Evolutionary conservation across 2,113 vertebrate genomes (phyloP).

Genomic region (Lepisosteus osseus): DNA sequence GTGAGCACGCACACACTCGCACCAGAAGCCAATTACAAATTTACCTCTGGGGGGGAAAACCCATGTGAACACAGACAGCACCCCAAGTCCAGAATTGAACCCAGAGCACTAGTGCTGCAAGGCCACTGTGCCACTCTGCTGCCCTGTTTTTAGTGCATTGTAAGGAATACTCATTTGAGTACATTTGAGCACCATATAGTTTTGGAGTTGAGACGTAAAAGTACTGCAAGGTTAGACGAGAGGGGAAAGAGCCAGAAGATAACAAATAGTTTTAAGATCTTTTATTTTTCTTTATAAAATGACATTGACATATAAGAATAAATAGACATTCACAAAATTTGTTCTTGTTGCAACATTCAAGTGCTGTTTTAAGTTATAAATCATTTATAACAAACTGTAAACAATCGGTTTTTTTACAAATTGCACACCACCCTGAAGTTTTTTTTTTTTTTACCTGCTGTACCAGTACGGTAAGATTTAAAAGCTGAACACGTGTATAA

Average conservation of each 20-base stretch:
- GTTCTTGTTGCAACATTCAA: conserved; percentile 56
- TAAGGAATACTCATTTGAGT: too few species aligned
- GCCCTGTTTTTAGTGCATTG: too few species aligned
- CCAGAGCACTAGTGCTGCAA: too few species aligned
- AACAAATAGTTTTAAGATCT: conserved; percentile 21
- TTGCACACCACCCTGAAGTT: conserved; percentile 31
- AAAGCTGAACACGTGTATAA: conserved; percentile 45
- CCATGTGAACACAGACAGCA: too few species aligned
- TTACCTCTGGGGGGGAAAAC: too few species aligned
- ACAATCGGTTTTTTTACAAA: conserved; percentile 38
- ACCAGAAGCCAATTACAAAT: too few species aligned
- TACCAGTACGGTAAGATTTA: conserved; percentile 39
- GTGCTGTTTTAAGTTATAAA: conserved; percentile 43
- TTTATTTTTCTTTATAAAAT: conserved; percentile 47
- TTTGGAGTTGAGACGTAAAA: conserved; percentile 1
- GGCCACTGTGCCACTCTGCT: too few species aligned
- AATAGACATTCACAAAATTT: conserved; percentile 64
- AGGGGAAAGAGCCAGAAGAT: neutral
- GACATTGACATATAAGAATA: conserved; percentile 52
- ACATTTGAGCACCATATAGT: too few species aligned
- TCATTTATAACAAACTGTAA: conserved; percentile 53
- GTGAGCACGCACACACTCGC: too few species aligned
- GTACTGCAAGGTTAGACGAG: conserved; percentile 22
- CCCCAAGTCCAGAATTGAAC: too few species aligned
- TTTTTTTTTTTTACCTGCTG: conserved; percentile 20